Evolutionary conservation across 2,113 vertebrate species (phyloP).

Genomic region (Myrmophylax atrothorax): DNA sequence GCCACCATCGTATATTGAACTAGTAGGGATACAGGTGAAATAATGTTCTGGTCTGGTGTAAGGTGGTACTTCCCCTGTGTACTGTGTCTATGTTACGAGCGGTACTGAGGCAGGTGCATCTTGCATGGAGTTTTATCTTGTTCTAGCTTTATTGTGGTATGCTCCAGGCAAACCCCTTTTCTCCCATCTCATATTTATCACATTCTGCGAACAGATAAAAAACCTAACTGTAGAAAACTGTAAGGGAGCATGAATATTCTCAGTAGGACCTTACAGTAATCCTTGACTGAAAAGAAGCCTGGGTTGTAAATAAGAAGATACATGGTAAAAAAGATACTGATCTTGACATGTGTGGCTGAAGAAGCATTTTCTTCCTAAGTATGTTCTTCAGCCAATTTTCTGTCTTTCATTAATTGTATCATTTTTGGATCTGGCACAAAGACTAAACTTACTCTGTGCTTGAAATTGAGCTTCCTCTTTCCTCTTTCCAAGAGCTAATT

Average conservation of each 20-base stretch:
- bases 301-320: not conserved
- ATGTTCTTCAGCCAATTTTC: not conserved
- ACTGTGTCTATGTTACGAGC: not conserved
- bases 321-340: not conserved
- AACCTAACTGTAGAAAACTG: not conserved
- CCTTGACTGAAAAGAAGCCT: not conserved
- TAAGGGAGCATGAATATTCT: not conserved
- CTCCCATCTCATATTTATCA: not conserved
- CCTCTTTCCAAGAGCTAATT: not conserved
- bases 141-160: not conserved
- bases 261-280: not conserved
- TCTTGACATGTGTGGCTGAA: not conserved
- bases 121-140: not conserved
- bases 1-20: not conserved
- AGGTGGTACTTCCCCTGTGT: not conserved
- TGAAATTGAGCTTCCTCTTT: not conserved
- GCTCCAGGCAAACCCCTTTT: not conserved
- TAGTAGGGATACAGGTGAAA: not conserved
- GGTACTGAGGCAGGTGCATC: not conserved
- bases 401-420: slow-evolving; percentile 7
- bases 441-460: not conserved
- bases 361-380: not conserved
- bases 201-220: not conserved
- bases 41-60: not conserved
- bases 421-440: not conserved